phyloP scores from a whole-genome alignment of 1,140 invertebrate species.

The Triops cancriformis region DNA sequence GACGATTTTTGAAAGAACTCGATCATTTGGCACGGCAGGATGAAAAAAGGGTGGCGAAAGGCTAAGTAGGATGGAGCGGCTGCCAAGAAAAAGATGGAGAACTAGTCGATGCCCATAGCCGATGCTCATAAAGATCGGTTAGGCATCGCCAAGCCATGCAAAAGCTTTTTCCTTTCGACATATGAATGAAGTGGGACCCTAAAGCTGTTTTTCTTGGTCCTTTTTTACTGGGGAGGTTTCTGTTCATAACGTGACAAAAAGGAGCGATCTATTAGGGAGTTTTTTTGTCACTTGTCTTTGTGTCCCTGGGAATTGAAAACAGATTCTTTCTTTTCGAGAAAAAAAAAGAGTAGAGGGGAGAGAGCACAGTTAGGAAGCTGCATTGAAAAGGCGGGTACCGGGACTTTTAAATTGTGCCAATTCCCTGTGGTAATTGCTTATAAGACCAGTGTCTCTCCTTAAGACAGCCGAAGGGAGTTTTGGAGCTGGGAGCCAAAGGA shows the following conservation, averaged over 20 bases:
- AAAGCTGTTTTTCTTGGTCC: background rate
- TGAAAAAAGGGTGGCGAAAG: background rate
- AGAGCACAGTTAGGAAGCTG: background rate
- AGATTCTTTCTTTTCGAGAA: too few relatives aligned
- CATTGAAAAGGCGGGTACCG: background rate
- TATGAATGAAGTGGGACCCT: slow-evolving; percentile 6
- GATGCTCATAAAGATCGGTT: background rate
- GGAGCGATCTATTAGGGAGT: background rate
- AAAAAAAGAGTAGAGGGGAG: too few relatives aligned
- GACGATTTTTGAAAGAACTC: background rate
- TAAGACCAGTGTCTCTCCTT: background rate
- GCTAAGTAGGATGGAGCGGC: background rate
- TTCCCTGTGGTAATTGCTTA: background rate
- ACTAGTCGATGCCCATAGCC: background rate
- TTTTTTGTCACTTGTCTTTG: background rate
- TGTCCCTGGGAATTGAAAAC: background rate
- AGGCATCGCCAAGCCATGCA: slow-evolving; percentile 12
- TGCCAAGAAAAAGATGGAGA: slow-evolving; percentile 6
- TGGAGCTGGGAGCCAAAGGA: background rate
- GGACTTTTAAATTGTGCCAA: background rate
- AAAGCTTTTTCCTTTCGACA: slow-evolving; percentile 6
- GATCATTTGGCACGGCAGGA: background rate
- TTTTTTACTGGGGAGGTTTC: background rate
- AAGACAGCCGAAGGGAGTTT: background rate
- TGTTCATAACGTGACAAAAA: background rate